Conservation (phyloP, 2,113 vertebrate species). For the Antechinus flavipes region DNA sequence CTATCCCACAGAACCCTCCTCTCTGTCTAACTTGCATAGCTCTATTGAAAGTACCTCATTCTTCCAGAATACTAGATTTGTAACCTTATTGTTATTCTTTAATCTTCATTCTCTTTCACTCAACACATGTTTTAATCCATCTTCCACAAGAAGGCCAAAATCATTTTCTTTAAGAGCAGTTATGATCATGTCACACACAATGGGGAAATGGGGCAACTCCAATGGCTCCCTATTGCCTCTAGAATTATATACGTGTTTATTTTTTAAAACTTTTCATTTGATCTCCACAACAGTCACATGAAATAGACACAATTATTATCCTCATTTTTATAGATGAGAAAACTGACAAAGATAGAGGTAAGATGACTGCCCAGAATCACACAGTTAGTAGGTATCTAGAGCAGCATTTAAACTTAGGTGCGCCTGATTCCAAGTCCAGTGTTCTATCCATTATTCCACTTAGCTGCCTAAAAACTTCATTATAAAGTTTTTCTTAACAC, state of each 20-base stretch:
- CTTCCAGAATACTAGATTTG: neutral
- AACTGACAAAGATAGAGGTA: neutral
- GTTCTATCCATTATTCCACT: neutral
- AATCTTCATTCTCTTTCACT: neutral
- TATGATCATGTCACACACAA: too few species aligned
- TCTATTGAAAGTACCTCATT: neutral
- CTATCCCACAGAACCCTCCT: neutral
- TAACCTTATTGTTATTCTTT: too few species aligned
- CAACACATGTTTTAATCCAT: neutral
- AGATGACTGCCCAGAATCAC: neutral
- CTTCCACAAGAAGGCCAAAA: neutral
- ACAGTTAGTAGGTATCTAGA: neutral
- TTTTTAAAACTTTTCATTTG: neutral
- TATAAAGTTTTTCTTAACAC: neutral
- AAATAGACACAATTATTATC: neutral
- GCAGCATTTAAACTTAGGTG: neutral
- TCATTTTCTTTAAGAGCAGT: too few species aligned
- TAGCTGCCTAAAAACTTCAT: neutral
- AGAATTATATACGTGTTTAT: too few species aligned
- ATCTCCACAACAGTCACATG: neutral
- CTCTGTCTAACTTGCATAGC: neutral
- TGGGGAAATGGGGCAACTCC: too few species aligned
- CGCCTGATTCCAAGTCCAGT: neutral
- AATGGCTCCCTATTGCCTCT: too few species aligned
- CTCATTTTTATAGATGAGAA: neutral